phyloP scores from a whole-genome alignment of 2,113 vertebrate genomes.

The Upupa epops region DNA sequence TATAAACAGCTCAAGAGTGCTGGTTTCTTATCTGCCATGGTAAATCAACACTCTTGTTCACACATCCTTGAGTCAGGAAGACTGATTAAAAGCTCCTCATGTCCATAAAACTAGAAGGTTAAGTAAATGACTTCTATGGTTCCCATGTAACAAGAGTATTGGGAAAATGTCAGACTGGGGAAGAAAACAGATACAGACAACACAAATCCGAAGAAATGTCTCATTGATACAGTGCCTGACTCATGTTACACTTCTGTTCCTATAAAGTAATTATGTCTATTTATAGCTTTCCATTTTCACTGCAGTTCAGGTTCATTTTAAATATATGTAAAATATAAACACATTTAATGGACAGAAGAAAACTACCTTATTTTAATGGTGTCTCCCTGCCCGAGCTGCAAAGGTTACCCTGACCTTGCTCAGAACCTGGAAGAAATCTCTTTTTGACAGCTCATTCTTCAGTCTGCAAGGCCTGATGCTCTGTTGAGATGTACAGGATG shows the following conservation, averaged over 20 bases:
- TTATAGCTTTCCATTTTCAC: background rate
- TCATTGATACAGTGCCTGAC: conserved; percentile 13
- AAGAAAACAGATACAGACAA: conserved; percentile 4
- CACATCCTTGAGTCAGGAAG: conserved; percentile 34
- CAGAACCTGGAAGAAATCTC: background rate
- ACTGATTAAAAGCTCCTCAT: conserved; percentile 34
- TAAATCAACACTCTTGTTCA: conserved; percentile 55
- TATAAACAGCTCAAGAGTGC: conserved; percentile 34
- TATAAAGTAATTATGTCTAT: background rate
- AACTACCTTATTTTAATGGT: background rate
- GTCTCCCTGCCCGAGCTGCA: background rate
- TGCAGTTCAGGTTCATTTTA: background rate
- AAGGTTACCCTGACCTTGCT: background rate
- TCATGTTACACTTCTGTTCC: background rate
- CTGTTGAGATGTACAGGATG: background rate
- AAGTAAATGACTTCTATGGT: conserved; percentile 17
- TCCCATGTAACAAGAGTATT: background rate
- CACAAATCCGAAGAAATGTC: background rate
- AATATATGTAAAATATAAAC: background rate
- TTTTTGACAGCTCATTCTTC: background rate
- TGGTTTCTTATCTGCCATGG: conserved; percentile 15
- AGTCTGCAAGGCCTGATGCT: background rate
- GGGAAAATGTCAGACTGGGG: background rate
- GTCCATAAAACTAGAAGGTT: conserved; percentile 9
- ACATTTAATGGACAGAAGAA: background rate